Percentiles rank a stretch among this genome's conserved stretches.
Conservation (phyloP, 2,888 invertebrate species). For the Rhagophthalmus giganteus region DNA sequence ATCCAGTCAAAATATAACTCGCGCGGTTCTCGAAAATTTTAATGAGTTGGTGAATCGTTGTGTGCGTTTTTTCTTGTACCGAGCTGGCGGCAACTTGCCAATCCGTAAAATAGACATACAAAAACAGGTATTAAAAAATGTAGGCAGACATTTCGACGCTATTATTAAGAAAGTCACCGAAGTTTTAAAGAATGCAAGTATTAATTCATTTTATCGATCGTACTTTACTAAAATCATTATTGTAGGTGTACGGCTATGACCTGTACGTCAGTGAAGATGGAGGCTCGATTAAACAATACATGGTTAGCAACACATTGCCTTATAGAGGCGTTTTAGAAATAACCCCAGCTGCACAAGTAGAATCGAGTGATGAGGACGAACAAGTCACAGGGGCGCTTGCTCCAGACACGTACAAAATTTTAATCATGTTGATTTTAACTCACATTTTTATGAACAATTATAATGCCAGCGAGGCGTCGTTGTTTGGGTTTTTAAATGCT, state of each 20-base stretch:
- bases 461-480: conserved; percentile 12
- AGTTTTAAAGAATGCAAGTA: conserved; percentile 19
- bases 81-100: conserved; percentile 19
- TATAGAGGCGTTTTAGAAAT: conserved; percentile 1
- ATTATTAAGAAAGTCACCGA: conserved; percentile 9
- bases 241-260: conserved; percentile 25
- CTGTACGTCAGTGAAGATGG: conserved; percentile 11
- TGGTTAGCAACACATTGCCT: conserved; percentile 16
- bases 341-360: not conserved
- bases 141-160: conserved; percentile 11
- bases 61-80: conserved; percentile 20
- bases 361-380: not conserved
- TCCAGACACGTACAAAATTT: conserved; percentile 21
- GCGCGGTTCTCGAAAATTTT: conserved; percentile 7
- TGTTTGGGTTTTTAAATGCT: conserved; percentile 19
- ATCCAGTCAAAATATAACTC: too few relatives aligned
- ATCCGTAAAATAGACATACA: conserved; percentile 20
- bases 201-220: not conserved
- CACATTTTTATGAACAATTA: conserved; percentile 26
- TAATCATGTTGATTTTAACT: conserved; percentile 22
- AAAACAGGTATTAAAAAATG: conserved; percentile 11
- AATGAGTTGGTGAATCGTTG: conserved; percentile 14
- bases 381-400: not conserved
- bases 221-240: not conserved
- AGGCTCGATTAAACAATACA: conserved; percentile 11